Evolutionary conservation across 1,140 invertebrate genomes (phyloP).

Genomic region (Drosophila kurseongensis): DNA sequence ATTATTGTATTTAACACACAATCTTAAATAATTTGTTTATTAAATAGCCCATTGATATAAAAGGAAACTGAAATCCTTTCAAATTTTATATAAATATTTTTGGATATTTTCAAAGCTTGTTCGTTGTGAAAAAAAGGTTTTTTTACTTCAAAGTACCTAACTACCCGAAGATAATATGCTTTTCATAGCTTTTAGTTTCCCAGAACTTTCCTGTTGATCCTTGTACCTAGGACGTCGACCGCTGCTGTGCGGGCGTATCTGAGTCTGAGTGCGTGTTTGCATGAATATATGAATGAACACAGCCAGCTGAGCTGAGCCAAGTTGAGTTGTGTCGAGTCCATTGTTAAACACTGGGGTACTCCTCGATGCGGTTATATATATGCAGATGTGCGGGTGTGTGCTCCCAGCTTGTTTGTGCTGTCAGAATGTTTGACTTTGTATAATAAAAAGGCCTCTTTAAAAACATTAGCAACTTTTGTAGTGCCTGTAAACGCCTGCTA

Average conservation of each 20-base stretch:
- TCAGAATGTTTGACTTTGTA: slow-evolving; percentile 82
- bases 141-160: background rate
- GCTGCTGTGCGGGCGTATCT: slow-evolving; percentile 33
- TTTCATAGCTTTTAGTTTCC: no score
- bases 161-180: no score
- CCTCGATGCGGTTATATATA: slow-evolving; percentile 36
- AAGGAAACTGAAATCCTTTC: no score
- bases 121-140: no score
- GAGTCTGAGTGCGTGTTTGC: slow-evolving; percentile 40
- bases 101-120: background rate
- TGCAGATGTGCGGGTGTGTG: slow-evolving; percentile 28
- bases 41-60: no score
- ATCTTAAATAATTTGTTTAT: no score
- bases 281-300: slow-evolving; percentile 71
- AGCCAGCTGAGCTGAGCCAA: slow-evolving; percentile 60
- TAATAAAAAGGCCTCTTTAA: slow-evolving; percentile 83
- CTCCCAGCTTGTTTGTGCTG: slow-evolving; percentile 54
- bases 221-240: background rate
- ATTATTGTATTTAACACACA: no score
- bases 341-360: slow-evolving; percentile 62
- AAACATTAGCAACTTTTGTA: slow-evolving; percentile 84
- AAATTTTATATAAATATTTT: no score
- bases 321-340: slow-evolving; percentile 61
- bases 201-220: background rate
- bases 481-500: slow-evolving; percentile 69